Conservation (phyloP, 2,113 vertebrate species). For the Calonectris borealis region DNA sequence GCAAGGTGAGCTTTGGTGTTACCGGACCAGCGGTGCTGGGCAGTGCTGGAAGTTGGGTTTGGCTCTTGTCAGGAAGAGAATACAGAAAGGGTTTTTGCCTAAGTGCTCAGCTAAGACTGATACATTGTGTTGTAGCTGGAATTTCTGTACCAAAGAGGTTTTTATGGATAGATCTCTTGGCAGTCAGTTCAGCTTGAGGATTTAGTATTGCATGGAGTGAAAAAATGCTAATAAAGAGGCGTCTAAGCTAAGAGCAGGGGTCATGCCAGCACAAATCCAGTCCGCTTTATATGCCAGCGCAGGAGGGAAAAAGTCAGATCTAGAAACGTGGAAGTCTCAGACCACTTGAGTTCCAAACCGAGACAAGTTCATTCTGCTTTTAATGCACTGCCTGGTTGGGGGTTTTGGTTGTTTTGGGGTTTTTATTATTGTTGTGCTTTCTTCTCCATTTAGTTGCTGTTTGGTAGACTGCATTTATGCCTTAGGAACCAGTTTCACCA, state of each 20-base stretch:
- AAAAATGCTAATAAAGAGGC: background rate
- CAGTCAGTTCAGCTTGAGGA: background rate
- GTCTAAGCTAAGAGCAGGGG: background rate
- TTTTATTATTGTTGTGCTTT: background rate
- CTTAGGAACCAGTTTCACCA: background rate
- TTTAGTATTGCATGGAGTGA: background rate
- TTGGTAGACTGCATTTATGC: background rate
- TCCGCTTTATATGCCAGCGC: accelerated
- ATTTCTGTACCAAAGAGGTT: background rate
- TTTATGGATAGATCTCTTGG: background rate
- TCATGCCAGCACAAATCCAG: background rate
- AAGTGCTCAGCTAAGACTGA: background rate
- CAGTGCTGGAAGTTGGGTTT: background rate
- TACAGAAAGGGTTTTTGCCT: background rate
- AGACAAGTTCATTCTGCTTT: background rate
- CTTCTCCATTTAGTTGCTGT: background rate
- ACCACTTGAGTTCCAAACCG: background rate
- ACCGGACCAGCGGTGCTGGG: background rate
- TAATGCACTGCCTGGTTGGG: background rate
- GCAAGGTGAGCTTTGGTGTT: too few species aligned
- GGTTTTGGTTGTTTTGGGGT: background rate
- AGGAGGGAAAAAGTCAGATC: background rate
- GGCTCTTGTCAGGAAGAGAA: background rate
- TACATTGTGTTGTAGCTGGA: too few species aligned
- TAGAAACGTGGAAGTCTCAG: background rate